phyloP scores from a whole-genome alignment of 1,140 invertebrate genomes.

The Diorhabda carinulata region DNA sequence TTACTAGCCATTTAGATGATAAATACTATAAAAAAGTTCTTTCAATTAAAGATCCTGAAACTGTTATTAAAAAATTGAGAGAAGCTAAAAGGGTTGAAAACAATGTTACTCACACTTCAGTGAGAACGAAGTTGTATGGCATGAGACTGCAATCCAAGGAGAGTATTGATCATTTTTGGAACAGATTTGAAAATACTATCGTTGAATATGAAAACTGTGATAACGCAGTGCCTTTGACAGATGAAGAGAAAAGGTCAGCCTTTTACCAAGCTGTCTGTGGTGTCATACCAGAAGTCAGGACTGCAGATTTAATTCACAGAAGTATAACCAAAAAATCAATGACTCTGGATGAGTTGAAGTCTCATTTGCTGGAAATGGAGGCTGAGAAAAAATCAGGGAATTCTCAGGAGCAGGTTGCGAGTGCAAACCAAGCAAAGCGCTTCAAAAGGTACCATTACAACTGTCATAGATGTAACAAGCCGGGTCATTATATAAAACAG shows the following conservation, averaged over 20 bases:
- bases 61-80: not conserved
- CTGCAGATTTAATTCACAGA: conserved; percentile 4
- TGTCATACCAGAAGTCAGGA: conserved; percentile 4
- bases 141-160: not conserved
- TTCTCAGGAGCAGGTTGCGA: not conserved
- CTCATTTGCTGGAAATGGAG: not conserved
- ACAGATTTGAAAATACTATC: conserved; percentile 3
- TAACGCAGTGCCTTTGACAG: conserved; percentile 6
- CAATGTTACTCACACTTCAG: not conserved
- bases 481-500: not conserved
- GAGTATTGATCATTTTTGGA: not conserved
- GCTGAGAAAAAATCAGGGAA: conserved; percentile 3
- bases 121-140: conserved; percentile 1
- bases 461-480: not conserved
- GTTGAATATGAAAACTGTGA: conserved; percentile 5
- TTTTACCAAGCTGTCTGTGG: conserved; percentile 5
- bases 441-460: not conserved
- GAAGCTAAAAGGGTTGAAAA: conserved; percentile 1
- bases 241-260: conserved; percentile 6
- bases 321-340: not conserved
- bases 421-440: not conserved
- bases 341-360: not conserved
- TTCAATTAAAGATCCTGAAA: too few relatives aligned
- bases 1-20: too few relatives aligned
- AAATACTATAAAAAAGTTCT: too few relatives aligned